Conservation (phyloP, 2,113 vertebrate genomes). For the Macrotus californicus region DNA sequence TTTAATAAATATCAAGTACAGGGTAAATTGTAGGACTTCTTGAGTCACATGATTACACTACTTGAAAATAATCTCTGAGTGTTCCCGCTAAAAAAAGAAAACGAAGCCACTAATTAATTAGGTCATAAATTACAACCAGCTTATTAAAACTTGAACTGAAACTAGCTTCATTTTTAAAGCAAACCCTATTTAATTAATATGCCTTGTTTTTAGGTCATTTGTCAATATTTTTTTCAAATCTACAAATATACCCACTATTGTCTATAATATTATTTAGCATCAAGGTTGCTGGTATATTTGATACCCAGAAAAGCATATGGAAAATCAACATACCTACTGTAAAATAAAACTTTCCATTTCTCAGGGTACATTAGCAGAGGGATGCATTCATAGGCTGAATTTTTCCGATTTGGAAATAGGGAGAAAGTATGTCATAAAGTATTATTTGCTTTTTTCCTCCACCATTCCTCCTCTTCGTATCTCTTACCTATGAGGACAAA, state of each 20-base stretch:
- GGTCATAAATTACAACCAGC: neutral
- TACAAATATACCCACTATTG: neutral
- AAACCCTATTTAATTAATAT: neutral
- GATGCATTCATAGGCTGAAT: neutral
- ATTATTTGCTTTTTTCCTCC: neutral
- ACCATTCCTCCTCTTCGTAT: neutral
- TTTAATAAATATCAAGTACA: neutral
- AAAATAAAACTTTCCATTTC: neutral
- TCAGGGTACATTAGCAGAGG: neutral
- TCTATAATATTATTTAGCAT: neutral
- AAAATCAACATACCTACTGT: neutral
- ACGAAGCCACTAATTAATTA: slow-evolving; percentile 12
- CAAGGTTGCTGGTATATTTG: neutral
- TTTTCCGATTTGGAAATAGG: neutral
- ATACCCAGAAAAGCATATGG: neutral
- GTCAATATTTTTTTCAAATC: neutral
- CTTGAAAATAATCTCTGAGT: neutral
- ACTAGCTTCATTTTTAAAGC: slow-evolving; percentile 6
- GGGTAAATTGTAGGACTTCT: neutral
- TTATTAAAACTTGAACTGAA: slow-evolving; percentile 13
- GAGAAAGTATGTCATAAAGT: neutral
- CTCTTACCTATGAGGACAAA: neutral
- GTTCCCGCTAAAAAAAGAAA: neutral
- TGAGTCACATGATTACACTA: neutral
- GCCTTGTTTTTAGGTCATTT: neutral